Evolutionary conservation across 1,140 invertebrate genomes (phyloP).

Genomic region (Orussus abietinus): DNA sequence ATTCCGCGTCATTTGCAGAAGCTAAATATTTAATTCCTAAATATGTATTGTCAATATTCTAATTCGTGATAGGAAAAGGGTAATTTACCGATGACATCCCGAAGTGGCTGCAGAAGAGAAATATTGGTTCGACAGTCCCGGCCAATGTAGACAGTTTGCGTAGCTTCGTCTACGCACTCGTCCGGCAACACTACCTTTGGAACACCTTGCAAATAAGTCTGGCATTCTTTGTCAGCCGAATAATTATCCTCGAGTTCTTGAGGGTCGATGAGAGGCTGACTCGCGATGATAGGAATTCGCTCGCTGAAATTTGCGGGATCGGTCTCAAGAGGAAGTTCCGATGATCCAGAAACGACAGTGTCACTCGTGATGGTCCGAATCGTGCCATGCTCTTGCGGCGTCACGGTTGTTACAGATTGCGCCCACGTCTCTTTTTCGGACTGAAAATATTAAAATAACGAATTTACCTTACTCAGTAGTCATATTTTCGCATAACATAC

Average conservation of each 20-base stretch:
- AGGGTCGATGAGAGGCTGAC: slow-evolving; percentile 18
- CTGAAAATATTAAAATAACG: too few relatives aligned
- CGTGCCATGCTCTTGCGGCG: slow-evolving; percentile 24
- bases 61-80: too few relatives aligned
- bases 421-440: slow-evolving; percentile 24
- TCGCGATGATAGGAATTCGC: slow-evolving; percentile 10
- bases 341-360: slow-evolving; percentile 13
- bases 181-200: slow-evolving; percentile 19
- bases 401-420: slow-evolving; percentile 26
- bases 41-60: too few relatives aligned
- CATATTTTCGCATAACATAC: too few relatives aligned
- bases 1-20: too few relatives aligned
- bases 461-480: too few relatives aligned
- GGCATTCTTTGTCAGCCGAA: slow-evolving; percentile 15
- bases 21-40: too few relatives aligned
- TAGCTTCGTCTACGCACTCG: slow-evolving; percentile 22
- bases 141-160: slow-evolving; percentile 29
- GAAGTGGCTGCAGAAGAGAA: too few relatives aligned
- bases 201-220: slow-evolving; percentile 29
- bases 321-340: slow-evolving; percentile 8
- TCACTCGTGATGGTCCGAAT: slow-evolving; percentile 20
- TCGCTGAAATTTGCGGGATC: slow-evolving; percentile 17
- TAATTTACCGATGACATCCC: slow-evolving; percentile 26
- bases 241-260: slow-evolving; percentile 9
- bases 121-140: slow-evolving; percentile 14